These are phyloP conservation scores for Pterocles burchelli DNA, from an alignment of 2,113 vertebrate genomes.

Conservation along the genomic window DNA sequence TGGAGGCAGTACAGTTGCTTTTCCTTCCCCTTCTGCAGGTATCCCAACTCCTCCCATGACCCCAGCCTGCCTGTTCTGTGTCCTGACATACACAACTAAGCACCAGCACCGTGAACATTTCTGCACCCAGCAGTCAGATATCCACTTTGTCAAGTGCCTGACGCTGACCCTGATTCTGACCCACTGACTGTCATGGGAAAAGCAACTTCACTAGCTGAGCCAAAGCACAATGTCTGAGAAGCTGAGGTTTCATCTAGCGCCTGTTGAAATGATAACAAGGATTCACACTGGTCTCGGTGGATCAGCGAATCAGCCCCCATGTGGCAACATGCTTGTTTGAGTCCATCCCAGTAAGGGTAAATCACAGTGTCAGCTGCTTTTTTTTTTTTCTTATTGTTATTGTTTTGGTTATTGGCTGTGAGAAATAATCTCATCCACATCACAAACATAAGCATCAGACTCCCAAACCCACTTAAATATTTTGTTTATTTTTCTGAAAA, in stretches of 20 bases:
- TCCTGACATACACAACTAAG: neutral
- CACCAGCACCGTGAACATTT: neutral
- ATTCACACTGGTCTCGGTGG: neutral
- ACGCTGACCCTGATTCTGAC: neutral
- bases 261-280: neutral
- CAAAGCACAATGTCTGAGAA: neutral
- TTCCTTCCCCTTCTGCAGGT: neutral
- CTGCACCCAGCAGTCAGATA: neutral
- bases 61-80: neutral
- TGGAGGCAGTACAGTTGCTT: neutral
- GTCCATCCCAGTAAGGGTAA: neutral
- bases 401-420: neutral
- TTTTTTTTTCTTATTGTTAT: neutral
- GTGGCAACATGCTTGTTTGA: neutral
- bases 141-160: neutral
- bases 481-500: constrained; percentile 17
- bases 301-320: neutral
- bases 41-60: neutral
- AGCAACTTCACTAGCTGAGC: neutral
- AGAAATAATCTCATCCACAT: neutral
- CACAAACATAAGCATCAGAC: neutral
- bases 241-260: neutral
- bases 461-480: neutral
- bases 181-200: neutral
- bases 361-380: neutral